These are phyloP conservation scores for Cyrtodaria siliqua DNA, from an alignment of 2,888 invertebrate species.

Conservation along the genomic window DNA sequence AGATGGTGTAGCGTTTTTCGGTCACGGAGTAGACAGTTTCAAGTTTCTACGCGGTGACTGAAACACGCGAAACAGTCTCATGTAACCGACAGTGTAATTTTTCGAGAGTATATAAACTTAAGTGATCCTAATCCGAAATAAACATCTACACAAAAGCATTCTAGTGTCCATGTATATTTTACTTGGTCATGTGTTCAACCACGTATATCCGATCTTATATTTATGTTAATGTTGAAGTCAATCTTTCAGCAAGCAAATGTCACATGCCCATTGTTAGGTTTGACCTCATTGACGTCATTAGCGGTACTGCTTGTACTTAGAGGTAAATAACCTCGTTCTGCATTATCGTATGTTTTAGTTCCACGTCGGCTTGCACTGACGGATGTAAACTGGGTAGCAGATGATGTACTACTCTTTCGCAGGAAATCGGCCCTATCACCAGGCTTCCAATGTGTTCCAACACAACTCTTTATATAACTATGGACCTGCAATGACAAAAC, in stretches of 20 bases:
- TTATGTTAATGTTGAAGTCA: too few species aligned
- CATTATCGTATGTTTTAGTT: conserved; percentile 29
- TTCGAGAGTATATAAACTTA: too few species aligned
- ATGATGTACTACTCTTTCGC: conserved; percentile 48
- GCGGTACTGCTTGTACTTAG: conserved; percentile 59
- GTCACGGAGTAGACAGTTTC: too few species aligned
- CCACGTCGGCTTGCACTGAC: conserved; percentile 21
- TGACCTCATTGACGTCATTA: conserved; percentile 22
- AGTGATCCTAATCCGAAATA: too few species aligned
- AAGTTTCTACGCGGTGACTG: too few species aligned
- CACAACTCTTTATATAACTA: conserved; percentile 33
- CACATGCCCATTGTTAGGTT: conserved; percentile 51
- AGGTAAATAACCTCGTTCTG: conserved; percentile 52
- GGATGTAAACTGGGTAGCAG: conserved; percentile 60
- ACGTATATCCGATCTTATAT: too few species aligned
- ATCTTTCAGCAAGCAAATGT: conserved; percentile 41
- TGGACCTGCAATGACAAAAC: conserved; percentile 43
- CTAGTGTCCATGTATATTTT: too few species aligned
- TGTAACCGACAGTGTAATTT: too few species aligned
- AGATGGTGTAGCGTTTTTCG: too few species aligned
- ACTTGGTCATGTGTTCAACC: too few species aligned
- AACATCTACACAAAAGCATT: too few species aligned
- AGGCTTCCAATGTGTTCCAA: conserved; percentile 32
- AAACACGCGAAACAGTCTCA: too few species aligned
- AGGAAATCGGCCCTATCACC: conserved; percentile 20